phyloP scores from a whole-genome alignment of 2,888 invertebrate species.

The Parnassius smintheus region DNA sequence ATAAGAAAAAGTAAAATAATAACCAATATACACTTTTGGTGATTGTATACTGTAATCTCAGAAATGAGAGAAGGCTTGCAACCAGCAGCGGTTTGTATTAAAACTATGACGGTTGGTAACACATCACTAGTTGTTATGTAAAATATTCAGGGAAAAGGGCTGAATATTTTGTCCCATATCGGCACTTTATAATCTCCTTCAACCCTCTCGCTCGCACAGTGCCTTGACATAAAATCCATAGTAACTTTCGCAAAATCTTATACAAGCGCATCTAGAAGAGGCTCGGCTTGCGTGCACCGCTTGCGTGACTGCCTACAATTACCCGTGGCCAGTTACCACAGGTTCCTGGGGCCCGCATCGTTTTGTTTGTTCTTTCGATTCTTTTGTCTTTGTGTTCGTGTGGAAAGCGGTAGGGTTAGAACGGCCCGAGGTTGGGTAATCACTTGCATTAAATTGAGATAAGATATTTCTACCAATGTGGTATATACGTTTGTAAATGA shows the following conservation, averaged over 20 bases:
- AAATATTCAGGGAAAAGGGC: too few species aligned
- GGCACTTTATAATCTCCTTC: background rate
- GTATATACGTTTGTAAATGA: conserved; percentile 16
- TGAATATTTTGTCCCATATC: background rate
- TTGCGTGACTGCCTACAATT: conserved; percentile 27
- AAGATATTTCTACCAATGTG: conserved; percentile 25
- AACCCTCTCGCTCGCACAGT: background rate
- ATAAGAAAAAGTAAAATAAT: too few species aligned
- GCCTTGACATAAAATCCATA: conserved; percentile 16
- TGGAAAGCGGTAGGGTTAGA: conserved; percentile 23
- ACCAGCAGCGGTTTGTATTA: too few species aligned
- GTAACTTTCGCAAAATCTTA: conserved; percentile 25
- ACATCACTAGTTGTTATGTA: too few species aligned
- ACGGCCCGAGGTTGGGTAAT: conserved; percentile 22
- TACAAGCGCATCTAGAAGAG: conserved; percentile 4
- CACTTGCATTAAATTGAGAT: conserved; percentile 20
- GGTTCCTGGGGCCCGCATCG: conserved; percentile 18
- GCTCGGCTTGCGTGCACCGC: conserved; percentile 18
- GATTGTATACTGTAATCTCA: too few species aligned
- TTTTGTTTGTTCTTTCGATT: conserved; percentile 36
- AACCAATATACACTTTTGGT: too few species aligned
- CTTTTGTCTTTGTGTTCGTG: conserved; percentile 29
- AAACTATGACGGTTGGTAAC: too few species aligned
- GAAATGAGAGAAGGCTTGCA: too few species aligned
- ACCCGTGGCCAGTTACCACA: conserved; percentile 20